Base-by-base conservation (phyloP, 2,888 invertebrate genomes). In the Volucella inflata region DNA sequence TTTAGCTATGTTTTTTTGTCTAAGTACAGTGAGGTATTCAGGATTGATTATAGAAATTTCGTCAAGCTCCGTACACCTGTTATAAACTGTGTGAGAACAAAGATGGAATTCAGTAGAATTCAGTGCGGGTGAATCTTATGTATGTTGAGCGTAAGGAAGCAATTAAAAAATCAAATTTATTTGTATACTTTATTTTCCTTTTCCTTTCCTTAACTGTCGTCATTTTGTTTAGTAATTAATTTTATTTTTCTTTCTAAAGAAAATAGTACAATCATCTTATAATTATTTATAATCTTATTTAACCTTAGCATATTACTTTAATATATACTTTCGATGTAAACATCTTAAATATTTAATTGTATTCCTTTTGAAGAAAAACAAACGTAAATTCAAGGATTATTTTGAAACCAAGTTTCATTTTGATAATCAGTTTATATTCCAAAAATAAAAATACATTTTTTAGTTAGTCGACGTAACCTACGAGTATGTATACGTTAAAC, bases 201-300 rank as follows among this genome's bases (percentile, higher is more conserved):
- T 40, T 59, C 17, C 17, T 59, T 42, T 36, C 40, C 55, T 14
- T n/a, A 51, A 30, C 38, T 60, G 6, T 40, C 36, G 40, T 64
- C 36, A 14, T 21, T 30, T 65, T 57, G 55, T 74, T 74, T 64
- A 74, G 62, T 62, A 57, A 67, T 14, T 42, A n/a, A 42, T 3
- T 53, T 53, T 53, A 57, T 36, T 70, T 38, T 74, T 65, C 46
- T 48, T 30, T 30, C 30, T 55, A 44, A 36, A 55, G 21, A 57
- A 64, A 67, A 76, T 76, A 76, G 76, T 76, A 76, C 76, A 76
- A 76, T 59, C 76, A 59, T 68, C 38, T 14, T 38, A 64, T 50
- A 14, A 48, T 62, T 68, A 76, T 76, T 68, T 76, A 60, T 60
- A 68, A 60, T 30, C 46, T 44, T 76, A 67, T 76, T 67, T 76